Conservation (phyloP, 2,888 invertebrate species). For the Dorcus hopei region DNA sequence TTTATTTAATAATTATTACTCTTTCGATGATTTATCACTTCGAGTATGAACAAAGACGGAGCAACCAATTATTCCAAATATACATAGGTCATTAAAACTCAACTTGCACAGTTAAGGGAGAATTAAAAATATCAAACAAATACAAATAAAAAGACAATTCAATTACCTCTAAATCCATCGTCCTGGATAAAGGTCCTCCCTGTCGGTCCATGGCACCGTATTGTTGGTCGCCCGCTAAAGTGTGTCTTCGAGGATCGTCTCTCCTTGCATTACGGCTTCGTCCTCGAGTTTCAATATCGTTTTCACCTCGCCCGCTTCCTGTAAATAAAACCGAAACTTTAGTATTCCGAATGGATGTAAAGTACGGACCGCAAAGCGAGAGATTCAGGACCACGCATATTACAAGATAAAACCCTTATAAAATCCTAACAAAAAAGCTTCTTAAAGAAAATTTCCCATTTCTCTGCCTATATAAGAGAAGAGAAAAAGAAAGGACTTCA, state of each 20-base stretch:
- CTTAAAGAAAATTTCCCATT: neutral
- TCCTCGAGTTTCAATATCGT: conserved; percentile 47
- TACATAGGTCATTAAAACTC: no score
- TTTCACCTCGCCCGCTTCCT: conserved; percentile 43
- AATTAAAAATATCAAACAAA: no score
- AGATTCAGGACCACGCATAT: no score
- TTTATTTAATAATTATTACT: no score
- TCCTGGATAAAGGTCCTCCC: conserved; percentile 58
- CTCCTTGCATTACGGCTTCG: conserved; percentile 58
- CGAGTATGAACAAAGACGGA: no score
- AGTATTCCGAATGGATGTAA: neutral
- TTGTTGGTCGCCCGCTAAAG: conserved; percentile 70
- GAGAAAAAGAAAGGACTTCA: no score
- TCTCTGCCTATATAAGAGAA: neutral
- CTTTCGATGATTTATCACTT: no score
- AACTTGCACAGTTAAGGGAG: no score
- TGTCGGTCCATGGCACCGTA: conserved; percentile 60
- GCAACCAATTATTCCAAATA: no score
- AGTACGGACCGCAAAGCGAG: no score
- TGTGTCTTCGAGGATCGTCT: conserved; percentile 81
- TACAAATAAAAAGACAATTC: neutral
- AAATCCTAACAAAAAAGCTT: no score
- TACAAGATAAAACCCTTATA: no score
- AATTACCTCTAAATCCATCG: conserved; percentile 75
- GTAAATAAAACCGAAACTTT: conserved; percentile 15